Percentiles rank a stretch among this genome's conserved stretches.
Evolutionary conservation across 2,113 vertebrate genomes (phyloP).

Genomic region (Platycercus adscitus): DNA sequence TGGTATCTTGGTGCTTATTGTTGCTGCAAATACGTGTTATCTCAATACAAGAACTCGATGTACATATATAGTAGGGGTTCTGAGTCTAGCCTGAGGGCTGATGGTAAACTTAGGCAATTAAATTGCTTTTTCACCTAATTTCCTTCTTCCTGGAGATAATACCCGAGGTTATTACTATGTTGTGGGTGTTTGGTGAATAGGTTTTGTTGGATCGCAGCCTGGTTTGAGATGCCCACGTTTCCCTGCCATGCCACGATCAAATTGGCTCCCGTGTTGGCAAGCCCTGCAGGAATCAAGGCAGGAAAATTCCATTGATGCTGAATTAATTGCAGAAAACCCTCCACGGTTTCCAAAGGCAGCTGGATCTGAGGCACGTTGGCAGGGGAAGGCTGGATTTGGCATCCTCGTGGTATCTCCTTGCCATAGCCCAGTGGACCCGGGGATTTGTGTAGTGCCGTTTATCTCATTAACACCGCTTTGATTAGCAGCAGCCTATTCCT

Average conservation of each 20-base stretch:
- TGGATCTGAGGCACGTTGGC: neutral
- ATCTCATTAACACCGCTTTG: neutral
- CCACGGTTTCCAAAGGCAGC: fast-evolving
- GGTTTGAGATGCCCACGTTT: neutral
- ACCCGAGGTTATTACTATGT: neutral
- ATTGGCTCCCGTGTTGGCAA: neutral
- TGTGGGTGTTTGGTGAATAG: neutral
- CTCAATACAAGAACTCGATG: neutral
- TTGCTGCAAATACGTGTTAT: neutral
- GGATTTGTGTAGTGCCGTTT: neutral
- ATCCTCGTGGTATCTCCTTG: fast-evolving
- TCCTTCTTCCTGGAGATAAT: neutral
- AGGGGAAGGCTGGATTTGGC: neutral
- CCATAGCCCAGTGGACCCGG: neutral
- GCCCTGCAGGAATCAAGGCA: neutral
- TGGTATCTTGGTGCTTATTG: neutral
- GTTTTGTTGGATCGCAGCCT: neutral
- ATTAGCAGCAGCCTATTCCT: conserved; percentile 12
- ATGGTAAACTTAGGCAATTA: neutral
- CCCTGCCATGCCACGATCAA: neutral
- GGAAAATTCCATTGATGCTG: neutral
- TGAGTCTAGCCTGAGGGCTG: neutral
- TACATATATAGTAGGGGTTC: fast-evolving
- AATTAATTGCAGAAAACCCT: neutral
- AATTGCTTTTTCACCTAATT: neutral